Conservation (phyloP, 2,797 vertebrate species). For the Pipistrellus nathusii region DNA sequence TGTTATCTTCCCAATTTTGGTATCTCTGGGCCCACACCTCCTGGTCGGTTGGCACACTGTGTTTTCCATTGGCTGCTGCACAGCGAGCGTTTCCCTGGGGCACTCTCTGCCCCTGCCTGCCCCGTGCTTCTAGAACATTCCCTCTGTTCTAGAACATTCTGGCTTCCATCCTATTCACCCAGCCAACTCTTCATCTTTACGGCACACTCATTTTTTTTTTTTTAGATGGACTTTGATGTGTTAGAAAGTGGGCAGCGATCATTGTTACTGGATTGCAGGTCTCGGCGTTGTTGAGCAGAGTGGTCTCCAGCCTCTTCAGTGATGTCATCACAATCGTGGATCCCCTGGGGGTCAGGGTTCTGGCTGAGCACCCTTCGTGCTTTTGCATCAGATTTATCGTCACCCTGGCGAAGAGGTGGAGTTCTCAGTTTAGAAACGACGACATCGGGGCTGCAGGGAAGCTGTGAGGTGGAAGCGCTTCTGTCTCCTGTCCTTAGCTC, state of each 20-base stretch:
- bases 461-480: neutral
- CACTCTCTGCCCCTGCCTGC: no score
- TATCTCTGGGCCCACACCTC: neutral
- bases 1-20: neutral
- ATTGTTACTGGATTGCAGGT: neutral
- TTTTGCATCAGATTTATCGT: neutral
- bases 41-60: neutral
- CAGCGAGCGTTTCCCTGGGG: neutral
- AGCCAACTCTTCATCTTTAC: neutral
- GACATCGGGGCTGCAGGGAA: neutral
- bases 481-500: neutral
- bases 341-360: fast-evolving
- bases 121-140: no score
- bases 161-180: neutral
- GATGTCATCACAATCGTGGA: neutral
- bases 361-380: neutral
- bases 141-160: neutral
- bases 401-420: neutral
- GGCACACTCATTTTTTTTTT: neutral
- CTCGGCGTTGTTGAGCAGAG: neutral
- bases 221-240: neutral
- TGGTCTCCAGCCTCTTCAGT: neutral
- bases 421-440: neutral
- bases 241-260: neutral
- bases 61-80: neutral